These are phyloP conservation scores for Limnothrissa miodon DNA, from an alignment of 2,113 vertebrate species.

Conservation along the genomic window DNA sequence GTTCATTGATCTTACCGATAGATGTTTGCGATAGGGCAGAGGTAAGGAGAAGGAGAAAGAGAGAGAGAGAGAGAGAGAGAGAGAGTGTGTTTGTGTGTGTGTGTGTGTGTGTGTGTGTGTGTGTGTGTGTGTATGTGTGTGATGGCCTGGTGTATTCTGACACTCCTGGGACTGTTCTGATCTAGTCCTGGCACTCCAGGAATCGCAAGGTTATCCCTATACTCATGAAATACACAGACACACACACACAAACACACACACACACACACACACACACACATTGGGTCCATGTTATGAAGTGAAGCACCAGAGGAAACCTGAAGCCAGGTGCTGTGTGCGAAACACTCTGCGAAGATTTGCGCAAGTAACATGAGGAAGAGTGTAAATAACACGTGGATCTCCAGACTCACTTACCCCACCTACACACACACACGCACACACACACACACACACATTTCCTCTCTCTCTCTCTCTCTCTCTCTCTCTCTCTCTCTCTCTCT, in stretches of 20 bases:
- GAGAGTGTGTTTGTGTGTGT: no score
- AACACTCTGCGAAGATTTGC: slow-evolving; percentile 35
- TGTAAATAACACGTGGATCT: slow-evolving; percentile 60
- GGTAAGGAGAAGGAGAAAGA: slow-evolving; percentile 26
- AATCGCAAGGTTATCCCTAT: slow-evolving; percentile 59
- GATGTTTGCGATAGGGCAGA: background rate
- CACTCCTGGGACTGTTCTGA: slow-evolving; percentile 55
- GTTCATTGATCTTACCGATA: background rate
- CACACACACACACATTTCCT: background rate
- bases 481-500: slow-evolving; percentile 8
- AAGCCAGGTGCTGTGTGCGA: slow-evolving; percentile 51
- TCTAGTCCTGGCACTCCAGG: slow-evolving; percentile 56
- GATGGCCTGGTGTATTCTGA: slow-evolving; percentile 55
- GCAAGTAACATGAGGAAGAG: slow-evolving; percentile 66
- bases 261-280: background rate
- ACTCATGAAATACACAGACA: background rate
- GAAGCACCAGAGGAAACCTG: slow-evolving; percentile 28
- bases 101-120: slow-evolving; percentile 24
- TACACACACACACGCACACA: background rate
- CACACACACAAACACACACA: slow-evolving; percentile 10
- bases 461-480: background rate
- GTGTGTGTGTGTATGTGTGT: slow-evolving; percentile 26
- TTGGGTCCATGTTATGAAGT: background rate
- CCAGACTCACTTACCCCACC: background rate
- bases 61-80: slow-evolving; percentile 31